Conservation (phyloP, 2,113 vertebrate genomes). For the Chaetorhynchus papuensis region DNA sequence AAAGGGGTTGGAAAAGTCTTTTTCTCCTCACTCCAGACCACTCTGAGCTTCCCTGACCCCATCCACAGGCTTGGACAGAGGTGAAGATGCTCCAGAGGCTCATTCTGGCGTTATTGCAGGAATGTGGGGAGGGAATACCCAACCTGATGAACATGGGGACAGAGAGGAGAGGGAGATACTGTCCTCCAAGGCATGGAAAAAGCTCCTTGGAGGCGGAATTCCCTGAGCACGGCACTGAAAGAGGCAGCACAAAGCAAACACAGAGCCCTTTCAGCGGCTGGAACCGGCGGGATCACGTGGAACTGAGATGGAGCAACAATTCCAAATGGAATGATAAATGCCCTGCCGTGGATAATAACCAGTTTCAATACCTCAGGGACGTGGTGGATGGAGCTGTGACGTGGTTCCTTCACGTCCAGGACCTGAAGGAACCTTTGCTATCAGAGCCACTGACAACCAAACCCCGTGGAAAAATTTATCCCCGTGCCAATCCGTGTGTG, state of each 20-base stretch:
- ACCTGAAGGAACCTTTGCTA: not conserved
- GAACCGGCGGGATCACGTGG: not conserved
- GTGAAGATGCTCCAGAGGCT: not conserved
- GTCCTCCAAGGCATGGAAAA: not conserved
- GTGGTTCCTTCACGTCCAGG: not conserved
- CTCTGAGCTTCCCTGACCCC: not conserved
- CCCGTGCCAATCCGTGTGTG: not conserved
- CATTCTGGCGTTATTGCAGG: accelerated
- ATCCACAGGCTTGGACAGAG: not conserved
- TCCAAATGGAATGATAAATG: not conserved
- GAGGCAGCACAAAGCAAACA: not conserved
- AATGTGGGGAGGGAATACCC: not conserved
- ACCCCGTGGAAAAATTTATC: accelerated
- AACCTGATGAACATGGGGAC: no score
- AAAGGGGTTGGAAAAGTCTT: not conserved
- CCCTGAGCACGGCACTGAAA: not conserved
- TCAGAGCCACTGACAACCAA: not conserved
- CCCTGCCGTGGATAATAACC: not conserved
- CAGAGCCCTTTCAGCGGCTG: not conserved
- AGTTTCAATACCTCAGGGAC: not conserved
- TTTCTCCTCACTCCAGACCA: not conserved
- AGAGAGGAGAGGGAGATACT: not conserved
- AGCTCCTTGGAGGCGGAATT: not conserved
- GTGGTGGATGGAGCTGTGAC: not conserved
- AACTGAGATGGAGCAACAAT: not conserved